These are phyloP conservation scores for Echiichthys vipera DNA, from an alignment of 2,797 vertebrate genomes.

Conservation along the genomic window DNA sequence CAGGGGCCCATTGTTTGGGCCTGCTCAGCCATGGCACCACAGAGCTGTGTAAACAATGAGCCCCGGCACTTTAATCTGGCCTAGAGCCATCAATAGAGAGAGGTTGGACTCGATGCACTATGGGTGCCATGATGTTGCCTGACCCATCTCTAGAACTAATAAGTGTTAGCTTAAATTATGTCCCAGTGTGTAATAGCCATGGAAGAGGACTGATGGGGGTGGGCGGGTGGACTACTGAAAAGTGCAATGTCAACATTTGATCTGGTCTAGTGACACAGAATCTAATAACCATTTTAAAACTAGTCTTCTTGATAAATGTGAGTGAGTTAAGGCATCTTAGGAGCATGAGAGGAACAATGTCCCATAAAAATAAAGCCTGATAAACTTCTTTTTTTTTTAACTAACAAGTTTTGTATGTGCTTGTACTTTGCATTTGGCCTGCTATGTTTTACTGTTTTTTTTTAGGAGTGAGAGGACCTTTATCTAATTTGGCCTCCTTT, in stretches of 20 bases:
- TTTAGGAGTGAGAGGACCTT: background rate
- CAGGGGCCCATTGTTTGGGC: constrained; percentile 77
- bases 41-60: constrained; percentile 81
- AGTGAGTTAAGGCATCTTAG: background rate
- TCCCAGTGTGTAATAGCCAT: constrained; percentile 5
- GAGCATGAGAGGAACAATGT: background rate
- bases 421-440: background rate
- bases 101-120: constrained; percentile 49
- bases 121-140: constrained; percentile 53
- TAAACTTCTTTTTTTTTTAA: constrained; percentile 1
- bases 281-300: background rate
- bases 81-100: constrained; percentile 67
- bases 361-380: background rate
- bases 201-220: background rate
- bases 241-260: constrained; percentile 8
- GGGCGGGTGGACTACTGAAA: too few species aligned
- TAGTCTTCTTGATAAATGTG: background rate
- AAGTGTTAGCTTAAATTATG: constrained; percentile 20
- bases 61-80: constrained; percentile 79
- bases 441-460: background rate
- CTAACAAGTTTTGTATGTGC: background rate
- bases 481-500: background rate
- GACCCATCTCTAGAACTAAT: constrained; percentile 28
- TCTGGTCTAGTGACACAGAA: background rate
- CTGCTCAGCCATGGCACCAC: constrained; percentile 82